Conservation (phyloP, 2,888 invertebrate genomes). For the Patella ulyssiponensis region DNA sequence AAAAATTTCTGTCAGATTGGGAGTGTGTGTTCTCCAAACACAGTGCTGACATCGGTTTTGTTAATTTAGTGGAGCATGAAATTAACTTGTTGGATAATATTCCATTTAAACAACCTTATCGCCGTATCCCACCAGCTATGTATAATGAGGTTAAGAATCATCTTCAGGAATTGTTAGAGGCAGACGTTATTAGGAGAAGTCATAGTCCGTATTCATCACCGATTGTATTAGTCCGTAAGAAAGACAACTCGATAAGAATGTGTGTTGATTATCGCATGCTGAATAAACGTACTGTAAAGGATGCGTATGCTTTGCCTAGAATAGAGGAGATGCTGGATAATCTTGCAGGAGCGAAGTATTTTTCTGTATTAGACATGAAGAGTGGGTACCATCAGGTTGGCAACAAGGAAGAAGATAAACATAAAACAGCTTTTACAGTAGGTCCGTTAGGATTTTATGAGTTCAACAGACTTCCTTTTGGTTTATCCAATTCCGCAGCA, state of each 20-base stretch:
- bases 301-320: neutral
- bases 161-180: slow-evolving; percentile 25
- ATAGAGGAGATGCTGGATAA: neutral
- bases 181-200: slow-evolving; percentile 13
- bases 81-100: slow-evolving; percentile 21
- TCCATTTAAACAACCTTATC: slow-evolving; percentile 25
- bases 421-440: too few relatives aligned
- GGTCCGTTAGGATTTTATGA: slow-evolving; percentile 6
- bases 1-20: neutral
- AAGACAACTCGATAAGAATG: slow-evolving; percentile 23
- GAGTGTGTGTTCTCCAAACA: slow-evolving; percentile 20
- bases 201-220: slow-evolving; percentile 23
- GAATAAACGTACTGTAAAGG: neutral
- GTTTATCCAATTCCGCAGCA: slow-evolving; percentile 16
- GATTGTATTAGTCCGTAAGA: slow-evolving; percentile 20
- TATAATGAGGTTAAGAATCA: slow-evolving; percentile 26
- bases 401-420: too few relatives aligned
- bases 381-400: too few relatives aligned
- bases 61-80: slow-evolving; percentile 23
- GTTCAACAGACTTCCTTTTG: slow-evolving; percentile 32
- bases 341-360: too few relatives aligned
- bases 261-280: slow-evolving; percentile 27
- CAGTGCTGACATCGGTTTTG: slow-evolving; percentile 3
- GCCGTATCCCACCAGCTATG: slow-evolving; percentile 28
- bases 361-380: too few relatives aligned